Base-by-base conservation (phyloP, 2,113 vertebrate species). In the Passer domesticus region DNA sequence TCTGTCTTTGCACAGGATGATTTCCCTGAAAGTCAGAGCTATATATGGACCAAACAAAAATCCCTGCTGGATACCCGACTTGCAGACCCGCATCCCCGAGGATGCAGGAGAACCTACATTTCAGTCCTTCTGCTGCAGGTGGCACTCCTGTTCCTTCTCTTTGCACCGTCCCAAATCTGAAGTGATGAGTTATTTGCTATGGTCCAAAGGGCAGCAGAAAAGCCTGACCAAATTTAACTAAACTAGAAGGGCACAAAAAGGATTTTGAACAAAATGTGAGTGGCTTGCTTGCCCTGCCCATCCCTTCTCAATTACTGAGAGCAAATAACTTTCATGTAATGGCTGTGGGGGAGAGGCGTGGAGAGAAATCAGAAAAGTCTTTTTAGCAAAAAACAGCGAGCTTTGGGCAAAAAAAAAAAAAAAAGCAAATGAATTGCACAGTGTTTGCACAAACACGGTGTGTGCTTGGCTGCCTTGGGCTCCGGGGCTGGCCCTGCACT, bases 161-260 rank as follows among this genome's bases (percentile, higher is more conserved):
- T 72, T 9, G 27, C 90, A 87, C 55, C 17, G 0, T 86, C 89
- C 82, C 60, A 79, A 81, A 82, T 88, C 73, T 52, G 87, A 93
- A 93, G 83, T 46, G 88, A 80, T 84, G 78, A 95, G 88, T 91
- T 95, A 91, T 95, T 97, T 94, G 90, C 84, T 35, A 56, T 87
- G 92, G 96, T 96, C 96, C 90, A 89, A 93, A 94, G 94, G 95
- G 93, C 93, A 97, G 73, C 76, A 66, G 89, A 93, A 95, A 95
- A 96, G 76, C 92, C 89, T 95, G 96, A 95, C 96, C 95, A 95
- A 92, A 97, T 96, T 95, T 92, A 96, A 96, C 89, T 94, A 95
- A 97, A 94, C 79, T 89, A 97, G 94, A 95, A 86, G 90, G 87
- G 89, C 95, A 94, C 91, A 91, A 83, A 96, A 95, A 94, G 77